Evolutionary conservation across 30 jellyfish, hydroid and myxozoan genomes (phyloP).

Genomic region (Phacellophora camtschatica): DNA sequence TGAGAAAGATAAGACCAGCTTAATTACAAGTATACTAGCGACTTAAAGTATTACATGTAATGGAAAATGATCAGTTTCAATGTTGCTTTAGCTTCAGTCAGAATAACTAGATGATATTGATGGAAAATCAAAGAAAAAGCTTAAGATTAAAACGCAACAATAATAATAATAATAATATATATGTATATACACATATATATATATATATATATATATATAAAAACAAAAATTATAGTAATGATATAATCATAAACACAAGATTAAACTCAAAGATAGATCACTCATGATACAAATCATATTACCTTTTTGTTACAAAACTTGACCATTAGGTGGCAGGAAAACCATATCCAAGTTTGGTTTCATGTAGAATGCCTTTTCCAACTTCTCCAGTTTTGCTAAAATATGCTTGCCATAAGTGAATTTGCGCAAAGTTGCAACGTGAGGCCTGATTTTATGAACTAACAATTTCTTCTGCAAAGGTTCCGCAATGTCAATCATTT

Average conservation of each 20-base stretch:
- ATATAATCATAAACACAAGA: background rate
- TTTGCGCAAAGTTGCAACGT: constrained; percentile 88
- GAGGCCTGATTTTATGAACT: constrained; percentile 89
- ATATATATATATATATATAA: background rate
- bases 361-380: constrained; percentile 88
- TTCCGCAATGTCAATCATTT: constrained; percentile 96
- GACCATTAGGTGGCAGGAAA: constrained; percentile 82
- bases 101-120: background rate
- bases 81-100: too few species aligned
- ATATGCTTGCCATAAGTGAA: constrained; percentile 98
- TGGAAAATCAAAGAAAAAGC: background rate
- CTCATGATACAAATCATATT: background rate
- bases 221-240: background rate
- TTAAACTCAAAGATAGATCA: background rate
- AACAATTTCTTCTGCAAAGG: constrained; percentile 85
- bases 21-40: too few species aligned
- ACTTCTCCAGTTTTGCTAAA: constrained; percentile 91
- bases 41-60: too few species aligned
- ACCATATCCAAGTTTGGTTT: constrained; percentile 91
- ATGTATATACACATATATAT: background rate
- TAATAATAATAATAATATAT: background rate
- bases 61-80: too few species aligned
- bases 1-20: too few species aligned
- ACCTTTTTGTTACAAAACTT: constrained; percentile 45
- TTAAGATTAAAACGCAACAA: background rate